phyloP scores from a whole-genome alignment of 2,888 invertebrate genomes.

The Morpho deidamia region DNA sequence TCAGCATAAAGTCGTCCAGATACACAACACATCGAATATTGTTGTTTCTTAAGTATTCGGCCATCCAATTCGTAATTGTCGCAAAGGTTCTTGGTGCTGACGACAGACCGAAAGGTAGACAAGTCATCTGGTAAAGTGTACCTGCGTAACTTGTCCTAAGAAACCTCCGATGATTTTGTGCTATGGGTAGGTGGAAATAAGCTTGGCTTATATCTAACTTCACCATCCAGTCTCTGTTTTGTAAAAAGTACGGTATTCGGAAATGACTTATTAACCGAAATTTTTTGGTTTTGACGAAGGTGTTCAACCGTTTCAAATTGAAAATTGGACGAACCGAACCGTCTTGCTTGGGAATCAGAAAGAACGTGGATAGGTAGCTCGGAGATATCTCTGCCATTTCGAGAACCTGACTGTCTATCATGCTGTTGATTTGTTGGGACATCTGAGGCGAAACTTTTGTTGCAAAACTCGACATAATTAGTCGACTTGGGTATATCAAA shows the following conservation, averaged over 20 bases:
- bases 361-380: conserved; percentile 22
- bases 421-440: conserved; percentile 15
- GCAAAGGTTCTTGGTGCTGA: conserved; percentile 24
- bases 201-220: conserved; percentile 25
- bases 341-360: conserved; percentile 20
- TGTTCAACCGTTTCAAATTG: conserved; percentile 20
- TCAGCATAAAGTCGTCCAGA: too few relatives aligned
- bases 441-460: conserved; percentile 12
- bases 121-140: conserved; percentile 20
- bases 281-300: conserved; percentile 9
- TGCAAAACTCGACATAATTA: conserved; percentile 4
- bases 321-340: conserved; percentile 15
- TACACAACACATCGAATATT: too few relatives aligned
- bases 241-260: conserved; percentile 20
- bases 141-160: conserved; percentile 15
- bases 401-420: conserved; percentile 16
- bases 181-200: conserved; percentile 24
- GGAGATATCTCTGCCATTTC: conserved; percentile 13
- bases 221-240: conserved; percentile 21
- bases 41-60: conserved; percentile 12
- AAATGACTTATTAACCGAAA: conserved; percentile 21
- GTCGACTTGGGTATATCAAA: conserved; percentile 8
- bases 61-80: conserved; percentile 22
- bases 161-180: conserved; percentile 18
- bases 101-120: conserved; percentile 23